These are phyloP conservation scores for Platycercus adscitus DNA, from an alignment of 2,113 vertebrate genomes.

Conservation along the genomic window DNA sequence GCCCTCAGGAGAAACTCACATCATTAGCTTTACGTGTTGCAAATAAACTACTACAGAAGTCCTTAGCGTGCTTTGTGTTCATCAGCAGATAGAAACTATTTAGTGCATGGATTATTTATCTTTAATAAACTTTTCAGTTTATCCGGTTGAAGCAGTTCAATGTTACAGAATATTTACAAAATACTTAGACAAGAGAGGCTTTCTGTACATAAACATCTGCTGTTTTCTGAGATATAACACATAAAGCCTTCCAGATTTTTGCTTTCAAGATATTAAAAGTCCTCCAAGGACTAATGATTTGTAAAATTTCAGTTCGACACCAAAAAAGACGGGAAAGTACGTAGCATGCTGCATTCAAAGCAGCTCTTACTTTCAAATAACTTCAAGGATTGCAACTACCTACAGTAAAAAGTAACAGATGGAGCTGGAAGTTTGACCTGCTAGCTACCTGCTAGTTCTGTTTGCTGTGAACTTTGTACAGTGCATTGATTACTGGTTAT, in stretches of 20 bases:
- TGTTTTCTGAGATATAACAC: neutral
- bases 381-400: neutral
- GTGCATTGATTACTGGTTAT: neutral
- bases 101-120: neutral
- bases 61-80: neutral
- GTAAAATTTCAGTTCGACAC: neutral
- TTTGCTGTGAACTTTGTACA: neutral
- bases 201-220: neutral
- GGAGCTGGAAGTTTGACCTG: neutral
- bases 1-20: neutral
- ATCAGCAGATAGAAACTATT: neutral
- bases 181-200: neutral
- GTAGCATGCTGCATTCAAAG: neutral
- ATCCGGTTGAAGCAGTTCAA: neutral
- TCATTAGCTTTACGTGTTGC: neutral
- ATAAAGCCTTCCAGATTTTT: neutral
- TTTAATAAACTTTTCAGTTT: constrained; percentile 6
- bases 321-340: neutral
- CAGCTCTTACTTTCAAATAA: neutral
- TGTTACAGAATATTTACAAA: neutral
- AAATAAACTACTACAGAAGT: neutral
- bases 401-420: neutral
- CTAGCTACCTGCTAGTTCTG: neutral
- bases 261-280: neutral
- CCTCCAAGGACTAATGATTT: neutral